A percentile compares a stretch with the other conserved stretches of the same genome.
These are phyloP conservation scores for Pangasianodon hypophthalmus DNA, from an alignment of 2,113 vertebrate genomes.

Conservation along the genomic window DNA sequence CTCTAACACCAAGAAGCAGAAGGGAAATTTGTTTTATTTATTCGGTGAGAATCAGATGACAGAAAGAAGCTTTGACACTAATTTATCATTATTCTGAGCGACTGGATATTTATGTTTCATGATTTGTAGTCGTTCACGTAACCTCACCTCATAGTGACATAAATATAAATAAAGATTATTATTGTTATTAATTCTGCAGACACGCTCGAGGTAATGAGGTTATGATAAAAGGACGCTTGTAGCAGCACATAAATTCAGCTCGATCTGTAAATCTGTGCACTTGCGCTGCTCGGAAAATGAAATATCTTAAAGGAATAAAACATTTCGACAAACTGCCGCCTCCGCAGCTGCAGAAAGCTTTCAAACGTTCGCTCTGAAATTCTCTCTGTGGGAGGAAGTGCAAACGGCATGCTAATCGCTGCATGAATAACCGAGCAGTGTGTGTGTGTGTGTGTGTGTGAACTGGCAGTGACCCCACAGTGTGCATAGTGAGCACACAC, in stretches of 20 bases:
- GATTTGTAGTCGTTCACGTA: neutral
- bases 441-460: constrained; percentile 10
- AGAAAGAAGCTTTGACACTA: neutral
- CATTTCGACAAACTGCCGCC: neutral
- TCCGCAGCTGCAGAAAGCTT: neutral
- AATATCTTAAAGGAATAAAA: constrained; percentile 12
- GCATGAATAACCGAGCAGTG: constrained; percentile 43
- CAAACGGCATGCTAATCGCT: constrained; percentile 22
- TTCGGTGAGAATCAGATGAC: neutral
- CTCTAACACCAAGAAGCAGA: neutral
- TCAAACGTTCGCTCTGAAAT: constrained; percentile 10
- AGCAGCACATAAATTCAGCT: neutral
- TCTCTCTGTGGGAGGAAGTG: constrained; percentile 13
- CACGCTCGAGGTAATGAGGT: neutral
- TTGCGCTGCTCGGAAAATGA: neutral
- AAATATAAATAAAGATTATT: neutral
- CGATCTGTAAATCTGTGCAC: neutral
- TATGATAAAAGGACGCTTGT: neutral
- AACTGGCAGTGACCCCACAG: constrained; percentile 17
- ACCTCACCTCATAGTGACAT: neutral
- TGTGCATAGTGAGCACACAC: neutral
- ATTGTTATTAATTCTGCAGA: neutral
- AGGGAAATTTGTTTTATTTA: neutral
- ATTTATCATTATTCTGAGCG: neutral
- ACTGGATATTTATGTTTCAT: neutral